Evolutionary conservation across 2,113 vertebrate species (phyloP), one percentile per base, ranked within the genome.

Genomic region (Hippoglossus stenolepis): DNA sequence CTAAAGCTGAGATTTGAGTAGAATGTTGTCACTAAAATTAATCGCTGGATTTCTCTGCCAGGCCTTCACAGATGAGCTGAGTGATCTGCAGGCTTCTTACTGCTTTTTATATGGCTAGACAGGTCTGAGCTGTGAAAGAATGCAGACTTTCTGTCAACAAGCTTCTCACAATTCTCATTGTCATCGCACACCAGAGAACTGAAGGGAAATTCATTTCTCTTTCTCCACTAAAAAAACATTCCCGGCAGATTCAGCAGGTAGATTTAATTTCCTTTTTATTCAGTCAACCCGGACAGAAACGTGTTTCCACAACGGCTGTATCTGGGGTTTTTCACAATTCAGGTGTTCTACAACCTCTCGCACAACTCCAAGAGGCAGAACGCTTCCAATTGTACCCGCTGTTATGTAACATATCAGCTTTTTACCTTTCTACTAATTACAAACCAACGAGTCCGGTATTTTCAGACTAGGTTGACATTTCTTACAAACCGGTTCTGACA

Each of bases 251-350:
- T 66, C 24, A 47, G 68, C 75, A 73, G 54, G 75, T 86, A 72
- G 68, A 83, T 84, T 84, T 57, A 69, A 54, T 80, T 83, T 51
- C 51, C 51, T 18, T 3, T 56, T 76, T 10, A 65, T 45, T 47
- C 23, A 56, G 77, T 69, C 70, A 68, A 64, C 21, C 60, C 4
- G 64, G 70, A 63, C 70, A 57, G 49, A 73, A 11, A 45, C 49
- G n/a, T 58, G 67, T 83, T 73, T 83, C 61, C 0, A 63, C 47
- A 66, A 57, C 43, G 66, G 66, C 20, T 14, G n/a, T 43, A 14
- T 80, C 58, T 77, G 73, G n/a, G 49, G 7, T 2, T 73, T 72
- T 77, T 63, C 67, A 73, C 17, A 53, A 68, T 82, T 75, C 35
- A 70, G 54, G 20, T 67, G 72, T 77, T 60, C 17, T 60, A 47